Conservation (phyloP, 2,113 vertebrate species). For the Calidris pygmaea region DNA sequence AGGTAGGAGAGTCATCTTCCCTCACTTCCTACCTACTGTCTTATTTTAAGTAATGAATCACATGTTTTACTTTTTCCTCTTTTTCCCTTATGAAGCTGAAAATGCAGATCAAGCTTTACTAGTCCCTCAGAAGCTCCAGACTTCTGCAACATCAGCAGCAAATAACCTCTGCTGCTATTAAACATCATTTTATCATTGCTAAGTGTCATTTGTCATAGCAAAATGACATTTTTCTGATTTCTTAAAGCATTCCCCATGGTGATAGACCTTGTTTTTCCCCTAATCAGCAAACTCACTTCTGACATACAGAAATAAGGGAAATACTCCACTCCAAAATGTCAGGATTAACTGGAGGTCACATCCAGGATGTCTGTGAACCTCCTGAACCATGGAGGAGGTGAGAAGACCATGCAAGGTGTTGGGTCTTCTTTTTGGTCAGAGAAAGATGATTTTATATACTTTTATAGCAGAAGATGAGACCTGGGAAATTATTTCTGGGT, state of each 20-base stretch:
- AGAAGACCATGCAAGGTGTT: rapidly evolving
- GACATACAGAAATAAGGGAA: background rate
- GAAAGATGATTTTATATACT: background rate
- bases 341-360: background rate
- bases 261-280: background rate
- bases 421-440: background rate
- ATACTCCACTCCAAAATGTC: background rate
- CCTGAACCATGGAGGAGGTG: background rate
- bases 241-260: background rate
- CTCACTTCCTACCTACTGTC: background rate
- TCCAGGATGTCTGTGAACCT: background rate
- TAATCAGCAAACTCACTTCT: background rate
- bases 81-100: background rate
- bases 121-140: background rate
- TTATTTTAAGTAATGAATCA: background rate
- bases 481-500: background rate
- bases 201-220: background rate
- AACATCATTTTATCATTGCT: background rate
- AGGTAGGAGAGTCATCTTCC: background rate
- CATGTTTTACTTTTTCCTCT: background rate
- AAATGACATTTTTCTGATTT: background rate
- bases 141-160: background rate
- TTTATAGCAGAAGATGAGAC: background rate
- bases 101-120: background rate
- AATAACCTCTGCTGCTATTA: background rate